Conservation (phyloP, 2,113 vertebrate species). For the Daboia siamensis region DNA sequence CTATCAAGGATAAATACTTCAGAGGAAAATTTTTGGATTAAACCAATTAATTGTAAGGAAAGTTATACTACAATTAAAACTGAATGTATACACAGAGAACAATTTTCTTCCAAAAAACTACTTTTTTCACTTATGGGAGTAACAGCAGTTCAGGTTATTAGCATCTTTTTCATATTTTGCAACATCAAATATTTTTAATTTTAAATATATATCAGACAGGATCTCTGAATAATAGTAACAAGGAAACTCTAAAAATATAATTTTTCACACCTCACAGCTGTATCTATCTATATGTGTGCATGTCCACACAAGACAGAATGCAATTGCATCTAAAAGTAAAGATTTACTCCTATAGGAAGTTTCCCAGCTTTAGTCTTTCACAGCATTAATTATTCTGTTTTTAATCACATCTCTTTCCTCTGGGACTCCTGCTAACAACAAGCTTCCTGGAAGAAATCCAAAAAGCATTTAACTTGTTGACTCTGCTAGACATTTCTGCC, state of each 20-base stretch:
- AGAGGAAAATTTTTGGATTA: conserved; percentile 42
- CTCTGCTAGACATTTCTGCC: neutral
- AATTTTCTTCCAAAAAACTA: conserved; percentile 39
- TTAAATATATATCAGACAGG: neutral
- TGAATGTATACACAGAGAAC: conserved; percentile 31
- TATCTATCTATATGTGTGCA: neutral
- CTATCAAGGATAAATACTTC: conserved; percentile 38
- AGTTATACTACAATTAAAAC: conserved; percentile 48
- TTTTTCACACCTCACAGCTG: neutral
- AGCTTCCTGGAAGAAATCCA: conserved; percentile 25
- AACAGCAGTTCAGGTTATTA: conserved; percentile 44
- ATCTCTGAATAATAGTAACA: conserved; percentile 20
- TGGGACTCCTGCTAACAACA: neutral
- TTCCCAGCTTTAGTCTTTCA: conserved; percentile 13
- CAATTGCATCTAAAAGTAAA: neutral
- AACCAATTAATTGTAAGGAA: conserved; percentile 47
- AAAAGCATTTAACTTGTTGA: conserved; percentile 30
- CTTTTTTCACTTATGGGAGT: conserved; percentile 23
- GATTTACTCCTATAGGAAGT: neutral
- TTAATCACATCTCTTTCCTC: conserved; percentile 11
- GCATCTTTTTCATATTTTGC: neutral
- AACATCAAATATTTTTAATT: conserved; percentile 17
- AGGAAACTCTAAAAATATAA: neutral
- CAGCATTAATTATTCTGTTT: conserved; percentile 29
- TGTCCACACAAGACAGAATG: neutral